Evolutionary conservation across 2,888 invertebrate genomes (phyloP).

Genomic region (Acrobeloides nanus): DNA sequence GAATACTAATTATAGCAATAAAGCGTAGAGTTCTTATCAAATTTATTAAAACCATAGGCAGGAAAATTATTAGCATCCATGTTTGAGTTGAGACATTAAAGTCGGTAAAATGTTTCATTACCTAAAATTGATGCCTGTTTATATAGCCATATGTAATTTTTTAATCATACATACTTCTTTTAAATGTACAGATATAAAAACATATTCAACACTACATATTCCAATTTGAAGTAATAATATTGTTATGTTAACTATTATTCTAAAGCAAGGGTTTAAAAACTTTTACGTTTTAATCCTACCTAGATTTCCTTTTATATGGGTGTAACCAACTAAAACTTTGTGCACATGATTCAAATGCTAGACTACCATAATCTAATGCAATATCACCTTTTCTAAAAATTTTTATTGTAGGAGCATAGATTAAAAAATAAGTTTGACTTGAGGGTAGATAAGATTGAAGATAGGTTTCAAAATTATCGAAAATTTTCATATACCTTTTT

Average conservation of each 20-base stretch:
- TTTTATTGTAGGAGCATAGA: no score
- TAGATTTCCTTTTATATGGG: constrained; percentile 27
- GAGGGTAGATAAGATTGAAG: no score
- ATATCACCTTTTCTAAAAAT: constrained; percentile 38
- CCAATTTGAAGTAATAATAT: constrained; percentile 44
- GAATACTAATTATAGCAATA: constrained; percentile 36
- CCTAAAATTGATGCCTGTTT: constrained; percentile 12
- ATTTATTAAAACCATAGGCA: constrained; percentile 30
- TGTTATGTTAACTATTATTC: constrained; percentile 37
- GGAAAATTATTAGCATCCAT: constrained; percentile 27
- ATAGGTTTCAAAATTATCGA: no score
- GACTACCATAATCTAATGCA: constrained; percentile 56
- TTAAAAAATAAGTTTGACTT: no score
- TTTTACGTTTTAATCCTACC: constrained; percentile 14
- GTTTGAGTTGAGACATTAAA: constrained; percentile 18
- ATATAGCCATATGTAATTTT: neutral
- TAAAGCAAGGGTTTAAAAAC: constrained; percentile 16
- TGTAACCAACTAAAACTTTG: constrained; percentile 30
- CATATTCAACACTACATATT: constrained; percentile 47
- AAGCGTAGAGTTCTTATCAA: constrained; percentile 27
- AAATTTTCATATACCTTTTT: constrained; percentile 37
- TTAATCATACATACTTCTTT: constrained; percentile 28
- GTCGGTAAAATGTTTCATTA: constrained; percentile 23
- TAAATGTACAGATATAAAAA: constrained; percentile 40
- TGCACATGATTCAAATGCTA: constrained; percentile 52